Percentiles rank a stretch among this genome's conserved stretches.
Evolutionary conservation across 2,797 vertebrate genomes (phyloP).

Genomic region (Pangasius mekongensis): DNA sequence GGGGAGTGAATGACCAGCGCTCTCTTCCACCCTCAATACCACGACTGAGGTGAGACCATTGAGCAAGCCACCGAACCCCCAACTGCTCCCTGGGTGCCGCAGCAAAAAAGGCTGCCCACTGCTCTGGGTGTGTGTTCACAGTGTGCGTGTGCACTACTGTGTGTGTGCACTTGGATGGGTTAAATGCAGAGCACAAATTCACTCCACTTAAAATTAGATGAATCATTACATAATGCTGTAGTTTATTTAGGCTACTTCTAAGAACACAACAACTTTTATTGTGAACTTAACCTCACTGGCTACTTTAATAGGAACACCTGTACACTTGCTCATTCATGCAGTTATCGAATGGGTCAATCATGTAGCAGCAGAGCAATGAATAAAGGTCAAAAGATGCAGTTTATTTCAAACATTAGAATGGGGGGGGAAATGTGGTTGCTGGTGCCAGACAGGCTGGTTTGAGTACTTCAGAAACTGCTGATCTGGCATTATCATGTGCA

Average conservation of each 20-base stretch:
- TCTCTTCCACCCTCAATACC: no score
- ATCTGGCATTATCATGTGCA: neutral
- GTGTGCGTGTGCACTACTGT: no score
- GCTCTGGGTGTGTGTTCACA: no score
- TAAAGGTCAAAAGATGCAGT: neutral
- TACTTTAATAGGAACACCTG: neutral
- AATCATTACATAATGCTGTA: neutral
- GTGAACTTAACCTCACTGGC: neutral
- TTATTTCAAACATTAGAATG: neutral
- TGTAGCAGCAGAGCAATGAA: neutral
- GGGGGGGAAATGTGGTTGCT: neutral
- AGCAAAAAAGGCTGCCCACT: no score
- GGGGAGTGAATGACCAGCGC: no score
- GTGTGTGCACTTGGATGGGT: no score
- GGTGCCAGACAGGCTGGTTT: neutral
- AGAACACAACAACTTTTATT: neutral
- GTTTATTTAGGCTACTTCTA: neutral
- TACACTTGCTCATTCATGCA: neutral
- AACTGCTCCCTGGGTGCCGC: no score
- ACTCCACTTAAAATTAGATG: neutral
- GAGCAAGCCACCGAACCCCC: no score
- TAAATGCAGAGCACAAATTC: no score
- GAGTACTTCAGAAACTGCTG: neutral
- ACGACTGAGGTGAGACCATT: no score
- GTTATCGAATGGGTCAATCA: neutral